Evolutionary conservation across 2,888 invertebrate species (phyloP), one percentile per base, ranked within the genome.

Genomic region (Dichetophora obliterata): DNA sequence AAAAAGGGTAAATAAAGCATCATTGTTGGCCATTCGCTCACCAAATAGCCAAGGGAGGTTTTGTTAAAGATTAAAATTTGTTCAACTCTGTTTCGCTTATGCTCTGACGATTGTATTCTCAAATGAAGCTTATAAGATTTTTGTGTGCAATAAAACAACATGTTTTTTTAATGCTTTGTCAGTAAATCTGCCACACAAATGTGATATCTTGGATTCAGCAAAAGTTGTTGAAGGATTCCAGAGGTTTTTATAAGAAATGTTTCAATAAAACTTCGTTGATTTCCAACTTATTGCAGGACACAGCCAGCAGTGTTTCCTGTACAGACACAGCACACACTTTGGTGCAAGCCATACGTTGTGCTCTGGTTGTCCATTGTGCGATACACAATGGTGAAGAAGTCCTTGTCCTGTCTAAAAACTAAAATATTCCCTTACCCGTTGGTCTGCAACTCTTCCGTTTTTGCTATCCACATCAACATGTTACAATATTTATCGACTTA

Each of bases 361-460:
- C 5, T 16, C 16, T 37, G 37, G n/a, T 27, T 65, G 65, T 65
- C n/a, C 19, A 16, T 31, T 65, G 65, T 65, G 2, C 19, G 14
- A 19, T 63, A 54, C 9, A 19, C 6, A 54, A 19, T n/a, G 24
- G 9, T 65, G 8, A 11, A 24, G 24, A 48, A 59, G 57, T 69
- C 50, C 37, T 65, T 75, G 27, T 72, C 74, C 50, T 72, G 27
- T 63, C 52, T 48, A 65, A 57, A 65, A 57, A 9, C 16, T 27
- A 34, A 65, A 31, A 34, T 65, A 16, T 24, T n/a, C 70, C 19
- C n/a, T 54, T 4, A 27, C 72, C 43, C n/a, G 61, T 34, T 69
- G 52, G 76, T 76, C 73, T 78, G 71, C 48, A 22, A 63, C 65
- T 75, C 57, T 77, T 75, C 70, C 75, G 74, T 75, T 75, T 74